Conservation (phyloP, 2,113 vertebrate species). For the Equus przewalskii region DNA sequence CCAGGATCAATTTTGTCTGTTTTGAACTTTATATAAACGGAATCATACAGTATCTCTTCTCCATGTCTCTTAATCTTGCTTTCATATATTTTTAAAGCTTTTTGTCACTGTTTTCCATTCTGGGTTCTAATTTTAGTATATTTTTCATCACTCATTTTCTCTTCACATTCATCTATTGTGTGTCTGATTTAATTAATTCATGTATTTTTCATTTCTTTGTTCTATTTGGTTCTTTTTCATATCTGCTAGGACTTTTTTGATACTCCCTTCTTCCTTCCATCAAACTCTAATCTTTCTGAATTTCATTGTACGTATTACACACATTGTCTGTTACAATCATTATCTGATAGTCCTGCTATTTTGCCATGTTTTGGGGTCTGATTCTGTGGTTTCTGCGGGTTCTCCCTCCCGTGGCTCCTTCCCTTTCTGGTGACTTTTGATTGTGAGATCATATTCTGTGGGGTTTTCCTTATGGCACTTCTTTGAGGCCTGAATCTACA, state of each 20-base stretch:
- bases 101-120: not conserved
- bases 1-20: not conserved
- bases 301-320: too few relatives aligned
- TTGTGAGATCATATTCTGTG: not conserved
- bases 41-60: not conserved
- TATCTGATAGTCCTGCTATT: not conserved
- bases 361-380: not conserved
- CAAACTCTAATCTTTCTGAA: not conserved
- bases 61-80: not conserved
- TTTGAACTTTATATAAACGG: not conserved
- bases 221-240: not conserved
- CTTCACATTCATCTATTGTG: not conserved
- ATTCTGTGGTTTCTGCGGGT: not conserved
- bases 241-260: not conserved
- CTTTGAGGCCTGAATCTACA: not conserved
- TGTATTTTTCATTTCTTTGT: not conserved
- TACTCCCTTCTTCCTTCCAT: not conserved
- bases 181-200: not conserved
- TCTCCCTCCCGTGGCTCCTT: not conserved
- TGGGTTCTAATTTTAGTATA: not conserved
- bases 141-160: not conserved
- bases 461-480: not conserved
- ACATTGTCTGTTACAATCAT: not conserved
- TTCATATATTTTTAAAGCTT: not conserved
- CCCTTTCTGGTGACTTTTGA: not conserved